Evolutionary conservation across 2,888 invertebrate species (phyloP), one percentile per base, ranked within the genome.

Genomic region (Pomacea canaliculata): DNA sequence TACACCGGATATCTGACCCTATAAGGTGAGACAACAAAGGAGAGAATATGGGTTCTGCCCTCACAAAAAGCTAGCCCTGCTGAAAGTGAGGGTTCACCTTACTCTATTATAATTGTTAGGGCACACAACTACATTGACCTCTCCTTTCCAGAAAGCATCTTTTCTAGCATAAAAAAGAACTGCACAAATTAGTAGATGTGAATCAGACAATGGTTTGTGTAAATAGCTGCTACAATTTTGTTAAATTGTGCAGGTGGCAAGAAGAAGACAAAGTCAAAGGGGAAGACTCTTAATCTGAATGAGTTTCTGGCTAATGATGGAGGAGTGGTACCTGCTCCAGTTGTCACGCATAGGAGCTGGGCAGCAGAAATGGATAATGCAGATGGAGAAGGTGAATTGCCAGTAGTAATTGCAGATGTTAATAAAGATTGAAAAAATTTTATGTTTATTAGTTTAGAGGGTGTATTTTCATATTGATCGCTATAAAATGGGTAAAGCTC

Each of bases 211-310:
- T 23, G 23, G 23, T 23, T 23, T 23, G 37, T 37, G 37, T 37
- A 37, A 37, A 5, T 37, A 37, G 5, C 37, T 37, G 37, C 37
- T 37, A 37, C 37, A 37, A 5, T 5, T 10, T 56, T 7, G 8
- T 27, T 59, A 46, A 7, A 49, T 18, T 75, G 70, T 81, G 51
- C 81, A 84, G 86, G 83, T 59, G 85, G 86, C 73, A 87, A 87
- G 77, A 86, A 88, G 74, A 84, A 85, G 74, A 96, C 95, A 93
- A 97, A 95, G 93, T 93, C 93, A 91, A 96, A 96, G 93, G 95
- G 95, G 91, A 95, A 94, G 90, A 95, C 95, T 82, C 92, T 96
- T 88, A 94, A 94, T 85, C 92, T 97, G 88, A 95, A 94, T 91
- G 94, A 95, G 87, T 96, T 97, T 91, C 92, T 97, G 85, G 94